These are phyloP conservation scores for Drosophila parabipectinata DNA, from an alignment of 1,140 invertebrate species.

Conservation along the genomic window DNA sequence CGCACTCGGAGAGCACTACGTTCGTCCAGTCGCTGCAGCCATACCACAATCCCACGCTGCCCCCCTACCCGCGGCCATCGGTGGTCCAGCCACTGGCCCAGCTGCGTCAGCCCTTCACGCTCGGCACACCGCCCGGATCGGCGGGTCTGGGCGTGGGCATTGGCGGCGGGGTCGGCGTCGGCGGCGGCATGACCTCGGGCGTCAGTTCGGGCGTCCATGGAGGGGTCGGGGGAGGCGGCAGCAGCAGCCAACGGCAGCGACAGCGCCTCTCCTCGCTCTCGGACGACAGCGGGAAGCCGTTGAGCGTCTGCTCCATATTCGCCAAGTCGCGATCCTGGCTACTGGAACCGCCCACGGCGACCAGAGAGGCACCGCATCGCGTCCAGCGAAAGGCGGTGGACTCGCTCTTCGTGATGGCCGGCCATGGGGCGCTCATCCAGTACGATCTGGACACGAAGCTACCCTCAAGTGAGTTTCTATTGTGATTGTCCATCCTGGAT, in stretches of 20 bases:
- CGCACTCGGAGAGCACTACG: conserved; percentile 85
- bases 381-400: conserved; percentile 87
- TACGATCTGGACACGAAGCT: conserved; percentile 95
- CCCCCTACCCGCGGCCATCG: conserved; percentile 94
- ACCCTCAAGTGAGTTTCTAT: conserved; percentile 85
- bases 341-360: conserved; percentile 86
- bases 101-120: conserved; percentile 90
- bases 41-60: conserved; percentile 94
- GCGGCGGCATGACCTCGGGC: conserved; percentile 14
- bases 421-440: conserved; percentile 94
- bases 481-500: background rate
- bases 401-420: conserved; percentile 95
- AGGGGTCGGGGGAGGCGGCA: conserved; percentile 21
- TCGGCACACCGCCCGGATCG: conserved; percentile 81
- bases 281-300: conserved; percentile 88
- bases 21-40: conserved; percentile 86
- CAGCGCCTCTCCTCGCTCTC: conserved; percentile 88
- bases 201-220: conserved; percentile 11
- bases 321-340: conserved; percentile 90
- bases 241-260: conserved; percentile 83
- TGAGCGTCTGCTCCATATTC: conserved; percentile 91
- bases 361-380: conserved; percentile 83
- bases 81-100: conserved; percentile 92
- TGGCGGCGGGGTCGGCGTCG: conserved; percentile 15
- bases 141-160: conserved; percentile 30